A percentile compares a stretch with the other conserved stretches of the same genome.
phyloP scores from a whole-genome alignment of 2,797 vertebrate genomes.

The Dipus sagitta region DNA sequence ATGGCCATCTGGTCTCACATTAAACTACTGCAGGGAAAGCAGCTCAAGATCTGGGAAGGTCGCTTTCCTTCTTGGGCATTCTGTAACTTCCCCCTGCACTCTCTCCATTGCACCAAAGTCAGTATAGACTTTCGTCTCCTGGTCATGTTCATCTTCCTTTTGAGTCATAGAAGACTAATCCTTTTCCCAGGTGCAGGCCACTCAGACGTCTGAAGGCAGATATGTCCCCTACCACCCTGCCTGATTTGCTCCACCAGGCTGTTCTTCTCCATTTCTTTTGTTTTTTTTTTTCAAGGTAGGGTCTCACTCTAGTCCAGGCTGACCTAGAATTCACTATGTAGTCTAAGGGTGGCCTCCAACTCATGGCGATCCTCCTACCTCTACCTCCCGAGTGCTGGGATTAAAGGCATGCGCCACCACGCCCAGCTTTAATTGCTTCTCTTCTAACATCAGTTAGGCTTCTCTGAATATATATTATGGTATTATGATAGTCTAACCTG shows the following conservation, averaged over 20 bases:
- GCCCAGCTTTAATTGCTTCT: constrained; percentile 37
- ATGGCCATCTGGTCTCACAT: constrained; percentile 65
- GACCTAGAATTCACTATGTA: no score
- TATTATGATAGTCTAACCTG: background rate
- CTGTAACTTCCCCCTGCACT: constrained; percentile 17
- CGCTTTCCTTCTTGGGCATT: constrained; percentile 46
- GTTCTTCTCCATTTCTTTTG: background rate
- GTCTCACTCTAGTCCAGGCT: no score
- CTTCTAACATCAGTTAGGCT: background rate
- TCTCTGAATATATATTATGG: constrained; percentile 21
- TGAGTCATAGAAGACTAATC: constrained; percentile 30
- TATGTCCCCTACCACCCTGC: background rate
- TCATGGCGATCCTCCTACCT: no score
- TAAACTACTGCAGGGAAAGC: constrained; percentile 51
- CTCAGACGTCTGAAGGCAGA: constrained; percentile 16
- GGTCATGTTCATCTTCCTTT: constrained; percentile 43
- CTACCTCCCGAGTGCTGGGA: no score
- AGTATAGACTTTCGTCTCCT: background rate
- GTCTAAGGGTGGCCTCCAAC: no score
- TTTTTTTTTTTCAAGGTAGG: no score
- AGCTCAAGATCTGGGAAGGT: constrained; percentile 27
- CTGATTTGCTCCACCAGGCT: background rate
- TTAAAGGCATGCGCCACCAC: no score
- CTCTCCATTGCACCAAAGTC: constrained; percentile 57
- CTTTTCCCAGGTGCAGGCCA: background rate